These are phyloP conservation scores for Chromoteleia sp. DNA, from an alignment of 2,888 invertebrate species.

Conservation along the genomic window DNA sequence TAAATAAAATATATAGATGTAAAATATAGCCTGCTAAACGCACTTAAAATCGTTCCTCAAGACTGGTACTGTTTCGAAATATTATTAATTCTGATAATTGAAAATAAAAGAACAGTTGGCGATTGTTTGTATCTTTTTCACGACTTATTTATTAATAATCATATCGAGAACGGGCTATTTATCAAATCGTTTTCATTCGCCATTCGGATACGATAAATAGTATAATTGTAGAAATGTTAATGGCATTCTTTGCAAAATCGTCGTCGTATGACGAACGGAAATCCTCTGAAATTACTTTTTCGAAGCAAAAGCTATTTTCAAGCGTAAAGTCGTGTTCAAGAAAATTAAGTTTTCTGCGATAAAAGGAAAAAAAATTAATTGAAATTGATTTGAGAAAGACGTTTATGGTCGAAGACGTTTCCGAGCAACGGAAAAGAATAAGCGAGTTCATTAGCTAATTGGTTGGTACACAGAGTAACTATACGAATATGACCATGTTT, in stretches of 20 bases:
- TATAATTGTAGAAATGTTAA: background rate
- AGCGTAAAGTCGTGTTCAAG: background rate
- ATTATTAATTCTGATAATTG: background rate
- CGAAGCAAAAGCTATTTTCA: background rate
- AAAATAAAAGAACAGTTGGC: background rate
- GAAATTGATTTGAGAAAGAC: conserved; percentile 35
- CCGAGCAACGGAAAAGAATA: conserved; percentile 24
- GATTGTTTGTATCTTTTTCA: background rate
- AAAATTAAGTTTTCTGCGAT: conserved; percentile 14
- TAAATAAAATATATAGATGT: too few species aligned
- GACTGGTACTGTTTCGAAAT: too few species aligned
- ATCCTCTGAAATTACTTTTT: background rate
- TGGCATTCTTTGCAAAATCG: background rate
- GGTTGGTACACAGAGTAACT: conserved; percentile 55
- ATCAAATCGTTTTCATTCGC: background rate
- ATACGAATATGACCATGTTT: conserved; percentile 54
- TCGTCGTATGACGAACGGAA: too few species aligned
- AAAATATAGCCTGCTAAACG: too few species aligned
- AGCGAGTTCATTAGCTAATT: conserved; percentile 63
- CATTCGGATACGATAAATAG: background rate
- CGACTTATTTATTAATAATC: background rate
- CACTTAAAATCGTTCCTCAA: too few species aligned
- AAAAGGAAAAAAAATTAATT: conserved; percentile 14
- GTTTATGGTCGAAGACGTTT: conserved; percentile 50
- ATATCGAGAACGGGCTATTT: conserved; percentile 1